Conservation (phyloP, 1,140 invertebrate species). For the Zaprionus ornatus region DNA sequence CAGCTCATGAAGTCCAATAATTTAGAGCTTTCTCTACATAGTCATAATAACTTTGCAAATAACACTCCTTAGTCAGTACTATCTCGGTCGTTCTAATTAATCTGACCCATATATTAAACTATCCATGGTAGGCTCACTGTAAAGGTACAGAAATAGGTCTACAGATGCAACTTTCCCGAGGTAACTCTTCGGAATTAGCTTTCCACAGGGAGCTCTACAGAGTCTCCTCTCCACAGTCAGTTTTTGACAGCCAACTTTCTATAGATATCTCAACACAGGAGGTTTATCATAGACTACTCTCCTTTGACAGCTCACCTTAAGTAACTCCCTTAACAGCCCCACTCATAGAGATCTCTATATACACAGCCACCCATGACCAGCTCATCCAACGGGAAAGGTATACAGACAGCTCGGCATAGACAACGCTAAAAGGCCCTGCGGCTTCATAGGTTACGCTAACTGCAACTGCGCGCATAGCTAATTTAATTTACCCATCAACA, state of each 20-base stretch:
- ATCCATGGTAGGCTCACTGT: not conserved
- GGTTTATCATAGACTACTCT: too few relatives aligned
- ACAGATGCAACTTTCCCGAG: too few relatives aligned
- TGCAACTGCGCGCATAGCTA: constrained; percentile 53
- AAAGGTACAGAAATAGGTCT: too few relatives aligned
- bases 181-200: too few relatives aligned
- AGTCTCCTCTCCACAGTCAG: too few relatives aligned
- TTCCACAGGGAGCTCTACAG: too few relatives aligned
- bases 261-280: too few relatives aligned
- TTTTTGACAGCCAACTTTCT: too few relatives aligned
- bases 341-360: not conserved
- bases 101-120: too few relatives aligned
- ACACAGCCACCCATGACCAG: not conserved
- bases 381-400: not conserved
- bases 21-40: too few relatives aligned
- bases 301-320: not conserved
- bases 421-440: not conserved
- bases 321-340: not conserved
- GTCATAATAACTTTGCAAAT: not conserved
- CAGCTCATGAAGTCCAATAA: too few relatives aligned
- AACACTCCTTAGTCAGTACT: not conserved
- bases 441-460: constrained; percentile 66
- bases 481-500: constrained; percentile 63
- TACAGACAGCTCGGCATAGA: not conserved
- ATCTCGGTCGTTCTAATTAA: too few relatives aligned